Evolutionary conservation across 2,113 vertebrate species (phyloP), one percentile per base, ranked within the genome.

Genomic region (Ceuthmochares aereus): DNA sequence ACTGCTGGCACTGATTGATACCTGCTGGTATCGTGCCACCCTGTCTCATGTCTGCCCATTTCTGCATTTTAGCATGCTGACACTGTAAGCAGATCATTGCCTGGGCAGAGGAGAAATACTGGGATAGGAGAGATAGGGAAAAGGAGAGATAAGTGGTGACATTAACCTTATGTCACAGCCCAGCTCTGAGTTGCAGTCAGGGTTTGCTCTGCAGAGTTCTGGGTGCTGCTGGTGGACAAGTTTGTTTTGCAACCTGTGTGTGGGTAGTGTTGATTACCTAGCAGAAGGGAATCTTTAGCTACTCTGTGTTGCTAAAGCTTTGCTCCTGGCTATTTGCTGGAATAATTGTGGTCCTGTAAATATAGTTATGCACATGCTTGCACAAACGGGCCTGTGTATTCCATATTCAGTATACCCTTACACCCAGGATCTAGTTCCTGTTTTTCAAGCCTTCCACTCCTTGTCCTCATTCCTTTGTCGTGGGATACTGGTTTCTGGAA

Each of bases 391-490:
- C 77, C 88, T 37, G 27, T 64, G 64, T 64, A 40, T 32, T 93
- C 93, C 64, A 27, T 91, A 60, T 78, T 77, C 80, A 92, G 69
- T 49, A 93, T 87, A 60, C 45, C 68, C 89, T 84, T 89, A 94
- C 93, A 91, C 84, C 92, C 75, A 80, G 84, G 89, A 95, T 88
- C 90, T 95, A 20, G 25, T 85, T 96, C 96, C 96, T 96, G 93
- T 96, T 95, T 95, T 92, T 96, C 94, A 94, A 81, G 90, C 92
- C 91, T 94, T 96, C 84, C 96, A 93, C 94, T 93, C 90, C 92
- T 96, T 96, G 93, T 96, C 93, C 95, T 95, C 91, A 95, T 95
- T 97, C 92, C 94, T 97, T 97, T 97, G 95, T 98, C 90, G 29
- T 93, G 95, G 95, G 95, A 93, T 96, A 80, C 97, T 95, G 87